Conservation (phyloP, 2,797 vertebrate genomes). For the Bradypodion ventrale region DNA sequence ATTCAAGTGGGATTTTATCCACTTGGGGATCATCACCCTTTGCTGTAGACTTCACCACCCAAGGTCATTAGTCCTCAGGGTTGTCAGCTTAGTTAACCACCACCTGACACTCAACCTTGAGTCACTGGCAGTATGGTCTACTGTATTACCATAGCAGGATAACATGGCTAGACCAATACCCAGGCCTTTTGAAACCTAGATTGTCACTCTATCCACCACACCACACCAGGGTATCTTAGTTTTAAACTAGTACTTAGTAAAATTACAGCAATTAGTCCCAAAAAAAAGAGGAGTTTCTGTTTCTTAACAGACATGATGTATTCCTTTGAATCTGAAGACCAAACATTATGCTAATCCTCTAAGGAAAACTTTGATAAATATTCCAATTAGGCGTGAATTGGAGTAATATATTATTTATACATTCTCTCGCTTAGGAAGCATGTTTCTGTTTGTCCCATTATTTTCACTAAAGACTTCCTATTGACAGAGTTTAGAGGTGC, state of each 20-base stretch:
- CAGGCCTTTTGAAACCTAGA: no score
- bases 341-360: constrained; percentile 34
- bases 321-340: constrained; percentile 41
- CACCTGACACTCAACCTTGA: no score
- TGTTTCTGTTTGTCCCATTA: constrained; percentile 36
- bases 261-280: constrained; percentile 38
- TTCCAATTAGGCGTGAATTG: constrained; percentile 38
- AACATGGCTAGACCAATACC: no score
- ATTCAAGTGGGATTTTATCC: no score
- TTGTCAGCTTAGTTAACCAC: no score
- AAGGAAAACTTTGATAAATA: constrained; percentile 25
- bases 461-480: constrained; percentile 42
- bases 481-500: constrained; percentile 31
- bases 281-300: constrained; percentile 14
- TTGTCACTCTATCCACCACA: no score
- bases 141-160: no score
- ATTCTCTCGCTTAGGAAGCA: constrained; percentile 46
- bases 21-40: no score
- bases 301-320: constrained; percentile 40
- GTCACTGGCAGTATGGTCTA: no score
- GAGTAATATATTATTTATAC: constrained; percentile 41
- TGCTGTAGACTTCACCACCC: no score
- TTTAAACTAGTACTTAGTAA: constrained; percentile 2
- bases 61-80: no score
- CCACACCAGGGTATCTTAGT: no score